Conservation (phyloP, 2,797 vertebrate species). For the Heteromormyrus szaboi region DNA sequence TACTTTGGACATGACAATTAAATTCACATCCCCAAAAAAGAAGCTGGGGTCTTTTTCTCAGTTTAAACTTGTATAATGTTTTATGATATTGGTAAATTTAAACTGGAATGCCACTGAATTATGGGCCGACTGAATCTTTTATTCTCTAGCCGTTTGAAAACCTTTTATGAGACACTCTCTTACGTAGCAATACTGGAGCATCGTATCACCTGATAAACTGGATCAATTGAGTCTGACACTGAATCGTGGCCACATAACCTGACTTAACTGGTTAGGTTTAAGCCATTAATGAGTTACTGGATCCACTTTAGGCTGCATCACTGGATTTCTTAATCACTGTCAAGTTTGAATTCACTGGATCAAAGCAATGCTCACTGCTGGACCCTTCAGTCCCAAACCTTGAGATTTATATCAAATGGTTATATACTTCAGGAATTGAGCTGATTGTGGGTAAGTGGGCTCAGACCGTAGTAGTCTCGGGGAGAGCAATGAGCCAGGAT, state of each 20-base stretch:
- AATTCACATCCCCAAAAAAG: conserved; percentile 27
- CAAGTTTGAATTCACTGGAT: conserved; percentile 4
- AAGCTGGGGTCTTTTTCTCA: conserved; percentile 31
- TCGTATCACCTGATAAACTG: conserved; percentile 22
- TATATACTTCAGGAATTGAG: neutral
- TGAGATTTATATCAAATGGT: neutral
- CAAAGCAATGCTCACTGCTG: conserved; percentile 5
- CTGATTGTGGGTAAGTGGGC: neutral
- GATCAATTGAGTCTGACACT: conserved; percentile 43
- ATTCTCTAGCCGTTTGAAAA: conserved; percentile 49
- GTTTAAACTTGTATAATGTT: conserved; percentile 39
- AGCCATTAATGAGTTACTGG: conserved; percentile 41
- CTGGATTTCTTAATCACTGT: conserved; percentile 33
- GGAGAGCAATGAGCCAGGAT: neutral
- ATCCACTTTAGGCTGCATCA: conserved; percentile 22
- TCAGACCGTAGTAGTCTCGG: neutral
- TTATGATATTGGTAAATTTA: neutral
- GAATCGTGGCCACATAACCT: conserved; percentile 48
- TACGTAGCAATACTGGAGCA: conserved; percentile 47
- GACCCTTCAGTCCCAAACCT: neutral
- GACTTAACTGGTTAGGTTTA: conserved; percentile 49
- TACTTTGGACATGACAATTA: neutral
- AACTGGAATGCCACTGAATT: conserved; percentile 34
- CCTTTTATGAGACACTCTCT: conserved; percentile 14
- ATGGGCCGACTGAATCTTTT: conserved; percentile 42